phyloP scores from a whole-genome alignment of 1,140 invertebrate species.

The Bombus vancouverensis region DNA sequence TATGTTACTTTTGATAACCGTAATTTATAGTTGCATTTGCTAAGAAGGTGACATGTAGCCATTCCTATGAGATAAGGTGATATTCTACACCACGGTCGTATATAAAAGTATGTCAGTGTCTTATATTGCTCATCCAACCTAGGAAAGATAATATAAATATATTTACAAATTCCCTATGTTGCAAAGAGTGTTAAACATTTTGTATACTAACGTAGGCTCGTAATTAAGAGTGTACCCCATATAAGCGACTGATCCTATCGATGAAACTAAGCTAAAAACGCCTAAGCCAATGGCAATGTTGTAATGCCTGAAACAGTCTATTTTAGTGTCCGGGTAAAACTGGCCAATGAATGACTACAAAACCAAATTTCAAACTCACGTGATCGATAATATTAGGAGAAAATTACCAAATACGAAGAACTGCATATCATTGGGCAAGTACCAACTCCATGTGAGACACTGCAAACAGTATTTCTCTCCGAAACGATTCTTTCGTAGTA shows the following conservation, averaged over 20 bases:
- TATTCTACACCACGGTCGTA: constrained; percentile 82
- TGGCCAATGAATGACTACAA: accelerated
- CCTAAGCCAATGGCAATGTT: constrained; percentile 67
- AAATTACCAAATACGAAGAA: constrained; percentile 85
- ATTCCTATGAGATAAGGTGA: constrained; percentile 82
- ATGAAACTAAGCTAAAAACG: constrained; percentile 69
- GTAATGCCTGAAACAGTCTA: constrained; percentile 72
- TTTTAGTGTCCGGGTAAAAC: neutral
- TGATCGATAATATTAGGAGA: constrained; percentile 82
- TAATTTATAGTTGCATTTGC: constrained; percentile 26
- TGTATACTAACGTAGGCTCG: constrained; percentile 79
- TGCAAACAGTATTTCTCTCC: constrained; percentile 62
- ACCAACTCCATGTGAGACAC: constrained; percentile 93
- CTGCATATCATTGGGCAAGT: constrained; percentile 91
- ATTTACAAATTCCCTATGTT: accelerated
- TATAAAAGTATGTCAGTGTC: constrained; percentile 78
- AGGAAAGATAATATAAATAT: neutral
- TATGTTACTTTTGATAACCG: no score
- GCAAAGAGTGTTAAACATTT: neutral
- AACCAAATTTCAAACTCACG: constrained; percentile 76
- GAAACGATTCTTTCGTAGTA: no score
- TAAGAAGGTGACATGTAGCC: constrained; percentile 78
- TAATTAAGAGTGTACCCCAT: constrained; percentile 77
- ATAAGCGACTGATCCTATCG: constrained; percentile 73
- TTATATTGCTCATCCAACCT: constrained; percentile 79